phyloP scores from a whole-genome alignment of 2,888 invertebrate species.

The Tromatobia lineatoria region DNA sequence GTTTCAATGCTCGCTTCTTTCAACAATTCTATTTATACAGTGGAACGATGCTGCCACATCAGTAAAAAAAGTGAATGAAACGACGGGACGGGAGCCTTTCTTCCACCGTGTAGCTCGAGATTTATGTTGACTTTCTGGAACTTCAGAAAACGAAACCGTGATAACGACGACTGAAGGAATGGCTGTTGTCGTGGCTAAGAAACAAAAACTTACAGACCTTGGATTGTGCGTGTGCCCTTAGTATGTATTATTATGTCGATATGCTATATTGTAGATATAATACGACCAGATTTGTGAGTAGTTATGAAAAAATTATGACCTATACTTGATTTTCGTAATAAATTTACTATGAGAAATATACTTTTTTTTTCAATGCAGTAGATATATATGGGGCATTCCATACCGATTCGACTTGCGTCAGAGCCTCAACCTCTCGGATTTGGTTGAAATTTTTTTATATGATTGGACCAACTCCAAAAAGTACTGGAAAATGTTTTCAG shows the following conservation, averaged over 20 bases:
- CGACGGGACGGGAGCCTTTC: neutral
- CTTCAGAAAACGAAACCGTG: neutral
- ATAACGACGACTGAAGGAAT: neutral
- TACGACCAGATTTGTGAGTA: neutral
- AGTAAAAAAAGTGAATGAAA: constrained; percentile 8
- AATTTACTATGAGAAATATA: too few species aligned
- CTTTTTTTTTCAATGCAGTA: too few species aligned
- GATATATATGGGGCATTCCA: too few species aligned
- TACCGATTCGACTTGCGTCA: too few species aligned
- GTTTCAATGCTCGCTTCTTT: constrained; percentile 29
- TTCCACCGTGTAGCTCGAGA: neutral
- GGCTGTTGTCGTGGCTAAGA: neutral
- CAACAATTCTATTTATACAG: neutral
- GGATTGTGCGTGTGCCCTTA: neutral
- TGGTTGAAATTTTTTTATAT: too few species aligned
- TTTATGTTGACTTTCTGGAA: constrained; percentile 16
- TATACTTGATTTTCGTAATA: too few species aligned
- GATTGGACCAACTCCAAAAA: too few species aligned
- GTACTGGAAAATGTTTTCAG: too few species aligned
- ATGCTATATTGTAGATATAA: neutral
- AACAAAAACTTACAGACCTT: constrained; percentile 4
- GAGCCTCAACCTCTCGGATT: too few species aligned
- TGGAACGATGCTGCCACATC: neutral
- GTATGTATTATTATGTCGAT: neutral
- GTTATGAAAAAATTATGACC: too few species aligned